phyloP scores from a whole-genome alignment of 2,797 vertebrate species.

The Remorina albescens region DNA sequence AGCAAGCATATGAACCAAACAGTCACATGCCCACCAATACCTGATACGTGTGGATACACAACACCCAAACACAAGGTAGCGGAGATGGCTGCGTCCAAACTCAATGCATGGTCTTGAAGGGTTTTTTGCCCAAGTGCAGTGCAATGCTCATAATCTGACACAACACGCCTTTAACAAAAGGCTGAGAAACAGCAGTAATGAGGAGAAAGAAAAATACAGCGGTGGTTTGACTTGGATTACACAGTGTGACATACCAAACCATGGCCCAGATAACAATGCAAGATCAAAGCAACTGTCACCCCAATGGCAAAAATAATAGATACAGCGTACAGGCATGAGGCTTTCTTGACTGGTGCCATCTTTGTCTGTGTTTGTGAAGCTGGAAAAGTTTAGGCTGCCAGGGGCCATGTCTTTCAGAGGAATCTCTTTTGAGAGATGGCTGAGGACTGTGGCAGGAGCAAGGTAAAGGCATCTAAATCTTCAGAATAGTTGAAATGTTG shows the following conservation, averaged over 20 bases:
- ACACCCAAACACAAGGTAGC: conserved; percentile 87
- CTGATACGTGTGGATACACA: conserved; percentile 89
- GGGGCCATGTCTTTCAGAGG: conserved; percentile 86
- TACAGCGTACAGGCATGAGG: conserved; percentile 80
- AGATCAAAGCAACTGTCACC: conserved; percentile 86
- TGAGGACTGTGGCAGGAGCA: conserved; percentile 78
- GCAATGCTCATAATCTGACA: conserved; percentile 86
- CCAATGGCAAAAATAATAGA: conserved; percentile 83
- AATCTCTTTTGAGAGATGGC: conserved; percentile 84
- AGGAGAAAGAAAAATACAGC: background rate
- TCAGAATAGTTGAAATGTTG: background rate
- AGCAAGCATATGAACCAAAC: background rate
- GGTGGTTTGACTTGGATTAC: background rate
- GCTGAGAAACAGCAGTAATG: conserved; percentile 70
- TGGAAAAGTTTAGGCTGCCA: conserved; percentile 81
- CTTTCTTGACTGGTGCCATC: conserved; percentile 70
- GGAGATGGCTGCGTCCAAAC: conserved; percentile 88
- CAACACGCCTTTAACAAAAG: conserved; percentile 84
- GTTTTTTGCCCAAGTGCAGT: conserved; percentile 84
- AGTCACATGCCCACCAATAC: conserved; percentile 89
- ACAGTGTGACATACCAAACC: conserved; percentile 76
- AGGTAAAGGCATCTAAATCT: background rate
- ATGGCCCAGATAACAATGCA: conserved; percentile 88
- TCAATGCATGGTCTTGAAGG: conserved; percentile 86
- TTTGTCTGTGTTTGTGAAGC: conserved; percentile 73